phyloP scores from a whole-genome alignment of 1,140 invertebrate genomes.

The Dreissena polymorpha region DNA sequence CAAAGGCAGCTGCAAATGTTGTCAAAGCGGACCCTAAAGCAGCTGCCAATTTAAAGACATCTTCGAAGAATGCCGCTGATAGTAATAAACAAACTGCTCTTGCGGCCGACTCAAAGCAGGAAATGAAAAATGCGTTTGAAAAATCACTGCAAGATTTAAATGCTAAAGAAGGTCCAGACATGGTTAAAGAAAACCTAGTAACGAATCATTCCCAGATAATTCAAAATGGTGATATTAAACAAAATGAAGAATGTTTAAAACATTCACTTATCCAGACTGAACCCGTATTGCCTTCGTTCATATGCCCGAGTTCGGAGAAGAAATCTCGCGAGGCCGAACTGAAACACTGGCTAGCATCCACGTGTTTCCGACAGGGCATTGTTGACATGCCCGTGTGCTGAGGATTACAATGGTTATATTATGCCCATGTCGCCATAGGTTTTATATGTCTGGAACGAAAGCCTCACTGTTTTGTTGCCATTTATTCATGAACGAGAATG shows the following conservation, averaged over 20 bases:
- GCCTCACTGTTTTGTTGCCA: too few species aligned
- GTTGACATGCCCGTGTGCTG: conserved; percentile 50
- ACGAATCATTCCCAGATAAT: not conserved
- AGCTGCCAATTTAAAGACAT: conserved; percentile 6
- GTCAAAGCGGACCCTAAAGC: conserved; percentile 27
- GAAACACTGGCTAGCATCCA: conserved; percentile 61
- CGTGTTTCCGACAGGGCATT: conserved; percentile 46
- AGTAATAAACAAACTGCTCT: not conserved
- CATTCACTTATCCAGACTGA: conserved; percentile 1
- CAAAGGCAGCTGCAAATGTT: not conserved
- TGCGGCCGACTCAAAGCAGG: not conserved
- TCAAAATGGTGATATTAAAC: conserved; percentile 3
- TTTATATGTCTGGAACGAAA: too few species aligned
- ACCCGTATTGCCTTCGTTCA: conserved; percentile 50
- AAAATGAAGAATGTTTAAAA: conserved; percentile 13
- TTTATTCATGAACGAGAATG: too few species aligned
- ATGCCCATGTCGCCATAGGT: too few species aligned
- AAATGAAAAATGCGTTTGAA: conserved; percentile 28
- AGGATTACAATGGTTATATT: too few species aligned
- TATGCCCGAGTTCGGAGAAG: conserved; percentile 62
- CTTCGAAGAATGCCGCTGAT: not conserved
- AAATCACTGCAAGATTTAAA: conserved; percentile 15
- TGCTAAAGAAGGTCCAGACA: not conserved
- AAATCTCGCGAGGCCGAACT: conserved; percentile 62
- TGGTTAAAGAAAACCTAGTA: conserved; percentile 8